Percentiles rank a stretch among this genome's conserved stretches.
Evolutionary conservation across 2,888 invertebrate species (phyloP).

Genomic region (Malachius bipustulatus): DNA sequence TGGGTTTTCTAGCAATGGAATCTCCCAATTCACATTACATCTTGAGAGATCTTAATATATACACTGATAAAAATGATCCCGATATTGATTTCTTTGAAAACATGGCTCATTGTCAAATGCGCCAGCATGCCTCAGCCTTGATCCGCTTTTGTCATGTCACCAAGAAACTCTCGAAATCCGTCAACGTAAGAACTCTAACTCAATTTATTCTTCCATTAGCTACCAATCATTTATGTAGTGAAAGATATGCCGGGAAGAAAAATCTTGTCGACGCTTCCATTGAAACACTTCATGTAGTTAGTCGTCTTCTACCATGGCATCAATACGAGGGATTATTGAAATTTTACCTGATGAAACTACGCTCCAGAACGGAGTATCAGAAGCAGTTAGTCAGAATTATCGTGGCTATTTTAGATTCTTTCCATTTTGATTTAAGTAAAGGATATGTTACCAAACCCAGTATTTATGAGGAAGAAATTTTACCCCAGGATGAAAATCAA

Average conservation of each 20-base stretch:
- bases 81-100: slow-evolving; percentile 95
- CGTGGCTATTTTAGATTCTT: slow-evolving; percentile 73
- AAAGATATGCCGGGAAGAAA: slow-evolving; percentile 64
- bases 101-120: slow-evolving; percentile 75
- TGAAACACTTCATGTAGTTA: slow-evolving; percentile 65
- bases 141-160: slow-evolving; percentile 58
- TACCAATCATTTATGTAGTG: slow-evolving; percentile 65
- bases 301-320: slow-evolving; percentile 75
- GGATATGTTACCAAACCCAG: slow-evolving; percentile 29
- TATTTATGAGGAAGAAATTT: slow-evolving; percentile 8
- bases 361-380: slow-evolving; percentile 60
- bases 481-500: slow-evolving; percentile 4
- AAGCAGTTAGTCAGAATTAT: slow-evolving; percentile 70
- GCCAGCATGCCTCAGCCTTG: slow-evolving; percentile 74
- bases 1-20: slow-evolving; percentile 65
- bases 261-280: slow-evolving; percentile 75
- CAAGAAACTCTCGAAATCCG: slow-evolving; percentile 47
- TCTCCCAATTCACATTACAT: slow-evolving; percentile 60
- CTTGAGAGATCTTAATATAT: slow-evolving; percentile 53
- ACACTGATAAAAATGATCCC: slow-evolving; percentile 57
- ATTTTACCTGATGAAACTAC: slow-evolving; percentile 66
- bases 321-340: slow-evolving; percentile 75
- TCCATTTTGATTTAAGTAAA: slow-evolving; percentile 79
- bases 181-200: slow-evolving; percentile 59
- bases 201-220: slow-evolving; percentile 79